phyloP scores from a whole-genome alignment of 1,140 invertebrate genomes.

The Magallana angulata region DNA sequence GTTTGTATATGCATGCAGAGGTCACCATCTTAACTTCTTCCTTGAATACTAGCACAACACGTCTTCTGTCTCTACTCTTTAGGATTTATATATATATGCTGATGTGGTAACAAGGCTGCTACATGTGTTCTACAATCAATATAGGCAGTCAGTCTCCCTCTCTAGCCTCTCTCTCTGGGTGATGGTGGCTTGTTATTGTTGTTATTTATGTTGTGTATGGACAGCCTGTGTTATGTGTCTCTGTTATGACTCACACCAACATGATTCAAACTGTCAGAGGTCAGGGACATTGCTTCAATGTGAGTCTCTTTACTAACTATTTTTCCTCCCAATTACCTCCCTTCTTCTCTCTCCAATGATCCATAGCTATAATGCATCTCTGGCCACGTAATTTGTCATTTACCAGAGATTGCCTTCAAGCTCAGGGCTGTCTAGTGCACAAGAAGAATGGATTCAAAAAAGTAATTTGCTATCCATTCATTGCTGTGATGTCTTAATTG shows the following conservation, averaged over 20 bases:
- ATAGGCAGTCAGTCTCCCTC: neutral
- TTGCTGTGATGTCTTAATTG: neutral
- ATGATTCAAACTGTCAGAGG: conserved; percentile 11
- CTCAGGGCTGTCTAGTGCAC: neutral
- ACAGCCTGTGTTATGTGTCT: neutral
- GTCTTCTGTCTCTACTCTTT: neutral
- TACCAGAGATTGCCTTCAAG: neutral
- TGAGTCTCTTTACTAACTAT: neutral
- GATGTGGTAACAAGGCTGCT: neutral
- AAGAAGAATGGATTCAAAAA: conserved; percentile 4
- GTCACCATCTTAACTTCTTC: neutral
- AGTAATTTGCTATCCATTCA: neutral
- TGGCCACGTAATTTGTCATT: neutral
- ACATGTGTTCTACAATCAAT: conserved; percentile 17
- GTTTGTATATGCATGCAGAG: neutral
- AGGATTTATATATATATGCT: conserved; percentile 11
- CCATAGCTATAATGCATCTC: neutral
- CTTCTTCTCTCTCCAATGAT: neutral
- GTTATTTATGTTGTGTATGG: conserved; percentile 8
- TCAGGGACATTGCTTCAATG: neutral
- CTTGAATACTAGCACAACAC: neutral
- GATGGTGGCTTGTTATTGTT: conserved; percentile 2
- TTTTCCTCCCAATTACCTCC: neutral
- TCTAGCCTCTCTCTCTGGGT: neutral
- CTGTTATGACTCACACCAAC: conserved; percentile 2